Evolutionary conservation across 2,888 invertebrate species (phyloP), one percentile per base, ranked within the genome.

Genomic region (Andrena flavipes): DNA sequence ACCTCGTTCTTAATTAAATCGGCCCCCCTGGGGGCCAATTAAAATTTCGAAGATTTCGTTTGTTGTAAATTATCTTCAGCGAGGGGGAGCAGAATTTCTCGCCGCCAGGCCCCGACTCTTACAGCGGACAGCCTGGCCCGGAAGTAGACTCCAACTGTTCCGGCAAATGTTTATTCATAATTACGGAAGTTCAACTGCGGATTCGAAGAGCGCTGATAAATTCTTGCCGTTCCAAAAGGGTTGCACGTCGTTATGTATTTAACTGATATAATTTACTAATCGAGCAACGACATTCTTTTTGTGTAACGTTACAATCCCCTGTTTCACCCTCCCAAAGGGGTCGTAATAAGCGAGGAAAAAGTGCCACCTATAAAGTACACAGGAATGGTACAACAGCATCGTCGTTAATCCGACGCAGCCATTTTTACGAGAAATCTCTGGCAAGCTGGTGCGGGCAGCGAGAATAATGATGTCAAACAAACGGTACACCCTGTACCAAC

Each of bases 401-500:
- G 80, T 30, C 69, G 78, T 81, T 87, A 83, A 81, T 85, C 79
- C 77, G 20, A 60, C 51, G 60, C 49, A 82, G 69, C 78, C 84
- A 79, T 85, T 85, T 85, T 81, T 79, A 76, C 76, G 72, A 65
- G 78, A 82, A 84, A 85, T 85, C 84, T 70, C 79, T 30, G 74
- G 35, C 87, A 87, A 87, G 78, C 84, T 87, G 87, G 84, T 86
- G 84, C 82, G 69, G 64, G 74, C 80, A 86, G 86, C 88, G 88
- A 88, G 89, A 91, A 92, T 93, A 91, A 93, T 91, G 91, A 93
- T 91, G 91, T 92, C 91, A 92, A 92, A 91, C 89, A 90, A 91
- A 89, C 87, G 90, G 87, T 88, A 86, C 84, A 88, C 84, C 84
- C 88, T 77, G 82, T 56, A 68, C 49, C 81, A 86, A 86, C 86